A percentile compares a stretch with the other conserved stretches of the same genome.
Conservation (phyloP, 2,888 invertebrate species). For the Pterostichus niger region DNA sequence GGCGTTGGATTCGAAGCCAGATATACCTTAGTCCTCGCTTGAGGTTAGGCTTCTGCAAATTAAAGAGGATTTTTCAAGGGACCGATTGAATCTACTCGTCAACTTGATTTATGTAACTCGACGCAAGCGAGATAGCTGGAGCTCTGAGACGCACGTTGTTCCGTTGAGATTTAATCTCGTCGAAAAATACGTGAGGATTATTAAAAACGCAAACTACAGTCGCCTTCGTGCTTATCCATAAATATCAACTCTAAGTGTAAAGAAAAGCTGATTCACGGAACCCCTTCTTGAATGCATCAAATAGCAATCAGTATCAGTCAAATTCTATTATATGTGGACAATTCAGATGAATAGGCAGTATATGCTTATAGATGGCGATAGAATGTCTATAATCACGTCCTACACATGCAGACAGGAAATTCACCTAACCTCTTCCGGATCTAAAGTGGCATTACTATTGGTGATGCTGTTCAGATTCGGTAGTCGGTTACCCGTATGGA, state of each 20-base stretch:
- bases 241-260: neutral
- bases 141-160: constrained; percentile 41
- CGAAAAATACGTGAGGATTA: constrained; percentile 50
- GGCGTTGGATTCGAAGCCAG: constrained; percentile 71
- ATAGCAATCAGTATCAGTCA: constrained; percentile 18
- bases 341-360: constrained; percentile 10
- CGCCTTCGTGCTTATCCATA: constrained; percentile 3
- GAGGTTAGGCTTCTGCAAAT: constrained; percentile 76
- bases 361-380: neutral
- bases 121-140: constrained; percentile 39
- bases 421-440: constrained; percentile 37
- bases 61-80: constrained; percentile 76
- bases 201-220: constrained; percentile 36
- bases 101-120: constrained; percentile 73
- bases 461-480: constrained; percentile 35
- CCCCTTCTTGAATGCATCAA: neutral
- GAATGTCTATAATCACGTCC: constrained; percentile 50
- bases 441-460: constrained; percentile 25
- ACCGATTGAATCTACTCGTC: constrained; percentile 75
- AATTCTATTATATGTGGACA: constrained; percentile 26
- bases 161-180: constrained; percentile 53
- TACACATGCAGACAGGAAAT: constrained; percentile 58
- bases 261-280: neutral
- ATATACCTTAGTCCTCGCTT: constrained; percentile 73
- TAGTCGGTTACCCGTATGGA: constrained; percentile 44